These are phyloP conservation scores for Drosophila serrata DNA, from an alignment of 1,140 invertebrate genomes.

Conservation along the genomic window DNA sequence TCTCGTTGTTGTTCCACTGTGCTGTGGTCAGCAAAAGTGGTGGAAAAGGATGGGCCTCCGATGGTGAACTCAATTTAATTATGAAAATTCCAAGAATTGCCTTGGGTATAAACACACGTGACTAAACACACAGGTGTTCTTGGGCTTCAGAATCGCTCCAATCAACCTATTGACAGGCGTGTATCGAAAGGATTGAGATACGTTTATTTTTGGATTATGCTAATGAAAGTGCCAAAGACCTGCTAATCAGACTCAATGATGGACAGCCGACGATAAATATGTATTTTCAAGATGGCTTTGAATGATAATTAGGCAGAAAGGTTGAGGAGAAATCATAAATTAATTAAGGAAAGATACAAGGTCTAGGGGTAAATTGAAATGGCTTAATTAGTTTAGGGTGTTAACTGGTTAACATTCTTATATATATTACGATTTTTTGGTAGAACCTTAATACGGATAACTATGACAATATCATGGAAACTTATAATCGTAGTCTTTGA, in stretches of 20 bases:
- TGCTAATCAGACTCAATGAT: conserved; percentile 5
- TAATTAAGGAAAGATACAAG: too few relatives aligned
- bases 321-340: not conserved
- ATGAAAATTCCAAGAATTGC: conserved; percentile 26
- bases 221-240: conserved; percentile 5
- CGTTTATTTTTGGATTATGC: conserved; percentile 2
- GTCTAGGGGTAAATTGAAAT: not conserved
- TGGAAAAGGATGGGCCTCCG: not conserved
- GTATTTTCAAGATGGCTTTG: not conserved
- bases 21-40: conserved; percentile 25
- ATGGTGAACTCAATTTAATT: conserved; percentile 50
- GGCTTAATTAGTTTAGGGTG: not conserved
- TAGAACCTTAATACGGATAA: not conserved
- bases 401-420: not conserved
- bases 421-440: not conserved
- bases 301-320: not conserved
- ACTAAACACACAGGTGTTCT: conserved; percentile 6
- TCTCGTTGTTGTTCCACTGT: conserved; percentile 26
- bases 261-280: not conserved
- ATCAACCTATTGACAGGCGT: conserved; percentile 32
- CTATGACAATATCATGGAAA: not conserved
- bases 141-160: not conserved
- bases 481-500: not conserved
- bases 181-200: conserved; percentile 5
- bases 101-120: conserved; percentile 12